A percentile compares a stretch with the other conserved stretches of the same genome.
These are phyloP conservation scores for Schizothorax lantsangensis DNA, from an alignment of 2,797 vertebrate genomes.

Conservation along the genomic window DNA sequence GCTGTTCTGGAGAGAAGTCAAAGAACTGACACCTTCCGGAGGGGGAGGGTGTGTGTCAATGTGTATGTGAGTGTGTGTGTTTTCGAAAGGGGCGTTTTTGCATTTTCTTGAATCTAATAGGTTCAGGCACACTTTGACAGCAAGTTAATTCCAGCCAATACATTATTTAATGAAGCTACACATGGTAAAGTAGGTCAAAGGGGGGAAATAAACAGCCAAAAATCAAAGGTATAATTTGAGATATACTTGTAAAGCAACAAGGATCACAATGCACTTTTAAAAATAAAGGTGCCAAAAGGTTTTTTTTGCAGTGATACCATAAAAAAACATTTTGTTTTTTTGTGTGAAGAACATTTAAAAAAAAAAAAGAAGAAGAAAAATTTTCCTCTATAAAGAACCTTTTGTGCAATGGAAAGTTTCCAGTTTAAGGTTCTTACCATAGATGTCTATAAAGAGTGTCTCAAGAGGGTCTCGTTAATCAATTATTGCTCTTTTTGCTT, in stretches of 20 bases:
- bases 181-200: constrained; percentile 62
- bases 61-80: constrained; percentile 1
- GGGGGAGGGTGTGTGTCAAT: constrained; percentile 30
- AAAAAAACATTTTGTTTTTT: not conserved
- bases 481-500: not conserved
- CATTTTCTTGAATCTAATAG: constrained; percentile 50
- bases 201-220: constrained; percentile 46
- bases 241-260: not conserved
- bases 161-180: constrained; percentile 60
- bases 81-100: constrained; percentile 40
- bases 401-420: not conserved
- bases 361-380: not conserved
- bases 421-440: not conserved
- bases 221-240: constrained; percentile 3
- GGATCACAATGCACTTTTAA: not conserved
- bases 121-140: constrained; percentile 52
- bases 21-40: constrained; percentile 45
- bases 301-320: not conserved
- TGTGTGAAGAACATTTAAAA: not conserved
- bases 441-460: not conserved
- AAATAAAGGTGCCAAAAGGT: not conserved
- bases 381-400: not conserved
- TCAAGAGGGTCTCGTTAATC: not conserved
- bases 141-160: constrained; percentile 56
- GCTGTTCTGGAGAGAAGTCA: constrained; percentile 52